Percentiles rank a stretch among this genome's conserved stretches.
Evolutionary conservation across 2,113 vertebrate genomes (phyloP).

Genomic region (Austrofundulus limnaeus): DNA sequence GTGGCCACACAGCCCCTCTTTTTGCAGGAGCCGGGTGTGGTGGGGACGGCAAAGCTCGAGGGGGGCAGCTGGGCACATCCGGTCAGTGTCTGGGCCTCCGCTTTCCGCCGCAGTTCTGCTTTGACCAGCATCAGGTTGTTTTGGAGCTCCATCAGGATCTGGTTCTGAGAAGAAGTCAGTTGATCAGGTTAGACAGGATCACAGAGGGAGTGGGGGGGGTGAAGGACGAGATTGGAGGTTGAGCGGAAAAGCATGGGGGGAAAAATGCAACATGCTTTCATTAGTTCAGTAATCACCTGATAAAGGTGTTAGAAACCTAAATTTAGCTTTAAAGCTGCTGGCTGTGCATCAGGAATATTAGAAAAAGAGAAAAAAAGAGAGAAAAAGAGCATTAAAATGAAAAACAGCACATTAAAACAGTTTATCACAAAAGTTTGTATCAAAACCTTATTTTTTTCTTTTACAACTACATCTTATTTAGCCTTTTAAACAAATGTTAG

Average conservation of each 20-base stretch:
- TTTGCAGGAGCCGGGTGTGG: slow-evolving; percentile 75
- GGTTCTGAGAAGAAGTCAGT: slow-evolving; percentile 82
- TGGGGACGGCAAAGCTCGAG: slow-evolving; percentile 67
- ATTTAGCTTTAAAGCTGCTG: slow-evolving; percentile 55
- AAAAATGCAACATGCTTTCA: slow-evolving; percentile 35
- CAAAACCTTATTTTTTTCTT: too few species aligned
- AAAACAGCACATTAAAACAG: neutral
- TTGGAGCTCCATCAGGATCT: slow-evolving; percentile 91
- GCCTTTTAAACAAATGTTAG: too few species aligned
- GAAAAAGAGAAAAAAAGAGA: slow-evolving; percentile 29
- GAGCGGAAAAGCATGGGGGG: slow-evolving; percentile 4
- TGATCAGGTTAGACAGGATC: slow-evolving; percentile 57
- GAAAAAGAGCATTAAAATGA: slow-evolving; percentile 27
- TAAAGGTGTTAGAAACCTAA: slow-evolving; percentile 42
- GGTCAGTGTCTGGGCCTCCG: slow-evolving; percentile 55
- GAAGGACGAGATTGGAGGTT: slow-evolving; percentile 42
- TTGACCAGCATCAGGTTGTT: slow-evolving; percentile 90
- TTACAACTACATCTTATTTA: too few species aligned
- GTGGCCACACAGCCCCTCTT: slow-evolving; percentile 79
- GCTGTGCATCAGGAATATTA: slow-evolving; percentile 41
- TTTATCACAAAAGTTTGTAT: too few species aligned
- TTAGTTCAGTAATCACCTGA: slow-evolving; percentile 21
- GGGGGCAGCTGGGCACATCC: slow-evolving; percentile 73
- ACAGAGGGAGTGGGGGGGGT: slow-evolving; percentile 18
- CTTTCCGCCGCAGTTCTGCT: slow-evolving; percentile 87